Conservation (phyloP, 2,797 vertebrate genomes). For the Mormyrus hasselquistii region DNA sequence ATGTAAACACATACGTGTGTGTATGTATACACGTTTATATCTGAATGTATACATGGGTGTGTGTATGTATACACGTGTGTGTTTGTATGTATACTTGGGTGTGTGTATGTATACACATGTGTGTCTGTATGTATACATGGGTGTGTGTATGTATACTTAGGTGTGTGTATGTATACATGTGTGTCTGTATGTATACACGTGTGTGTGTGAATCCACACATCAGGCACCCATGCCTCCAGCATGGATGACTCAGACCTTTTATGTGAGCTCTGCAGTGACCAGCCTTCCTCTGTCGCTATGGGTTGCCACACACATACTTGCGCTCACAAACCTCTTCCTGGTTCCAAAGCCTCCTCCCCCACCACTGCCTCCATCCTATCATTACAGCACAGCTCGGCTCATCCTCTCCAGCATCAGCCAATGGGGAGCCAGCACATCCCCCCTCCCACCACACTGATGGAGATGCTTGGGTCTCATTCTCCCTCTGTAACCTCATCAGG, state of each 20-base stretch:
- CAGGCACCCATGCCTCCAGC: slow-evolving; percentile 34
- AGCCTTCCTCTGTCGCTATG: slow-evolving; percentile 20
- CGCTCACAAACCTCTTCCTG: not conserved
- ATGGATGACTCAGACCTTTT: slow-evolving; percentile 28
- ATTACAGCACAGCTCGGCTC: not conserved
- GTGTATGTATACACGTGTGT: not conserved
- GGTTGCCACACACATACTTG: slow-evolving; percentile 15
- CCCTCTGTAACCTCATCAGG: not conserved
- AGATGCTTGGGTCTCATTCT: not conserved
- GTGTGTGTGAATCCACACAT: not conserved
- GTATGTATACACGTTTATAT: not conserved
- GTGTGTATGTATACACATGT: not conserved
- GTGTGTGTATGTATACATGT: not conserved
- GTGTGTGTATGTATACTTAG: not conserved
- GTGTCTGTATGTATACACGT: not conserved
- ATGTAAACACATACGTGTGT: too few species aligned
- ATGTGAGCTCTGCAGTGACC: slow-evolving; percentile 17
- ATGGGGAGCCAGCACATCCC: not conserved
- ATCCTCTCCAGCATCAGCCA: not conserved
- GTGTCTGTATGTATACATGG: too few species aligned
- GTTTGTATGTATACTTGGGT: not conserved
- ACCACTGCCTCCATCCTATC: not conserved
- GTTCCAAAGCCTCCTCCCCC: not conserved
- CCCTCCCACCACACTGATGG: not conserved
- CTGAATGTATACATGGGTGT: not conserved